Evolutionary conservation across 2,888 invertebrate genomes (phyloP).

Genomic region (Esperia sulphurella): DNA sequence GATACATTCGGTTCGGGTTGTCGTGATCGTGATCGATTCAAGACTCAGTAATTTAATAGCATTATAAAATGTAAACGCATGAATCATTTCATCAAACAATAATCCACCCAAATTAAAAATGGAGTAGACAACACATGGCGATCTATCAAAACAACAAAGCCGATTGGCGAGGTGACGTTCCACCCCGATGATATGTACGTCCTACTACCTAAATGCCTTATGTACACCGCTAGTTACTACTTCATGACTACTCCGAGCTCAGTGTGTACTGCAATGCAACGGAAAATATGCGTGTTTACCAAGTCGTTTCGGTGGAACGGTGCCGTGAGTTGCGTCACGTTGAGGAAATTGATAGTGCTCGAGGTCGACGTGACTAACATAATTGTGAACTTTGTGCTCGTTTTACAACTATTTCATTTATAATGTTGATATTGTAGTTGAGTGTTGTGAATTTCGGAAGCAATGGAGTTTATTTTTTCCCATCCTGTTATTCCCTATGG

Average conservation of each 20-base stretch:
- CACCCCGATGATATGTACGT: slow-evolving; percentile 78
- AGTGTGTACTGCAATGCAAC: slow-evolving; percentile 80
- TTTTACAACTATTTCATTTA: slow-evolving; percentile 46
- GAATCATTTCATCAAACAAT: slow-evolving; percentile 18
- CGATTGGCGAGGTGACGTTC: slow-evolving; percentile 77
- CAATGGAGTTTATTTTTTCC: slow-evolving; percentile 57
- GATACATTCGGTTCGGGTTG: no score
- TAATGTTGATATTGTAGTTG: slow-evolving; percentile 39
- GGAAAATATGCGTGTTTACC: slow-evolving; percentile 80
- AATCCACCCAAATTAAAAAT: slow-evolving; percentile 54
- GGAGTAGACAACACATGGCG: slow-evolving; percentile 68
- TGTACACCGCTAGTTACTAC: slow-evolving; percentile 79
- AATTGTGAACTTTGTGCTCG: slow-evolving; percentile 61
- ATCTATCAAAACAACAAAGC: slow-evolving; percentile 78
- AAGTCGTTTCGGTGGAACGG: slow-evolving; percentile 79
- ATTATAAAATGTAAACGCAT: neutral
- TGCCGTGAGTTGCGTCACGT: slow-evolving; percentile 78
- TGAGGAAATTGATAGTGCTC: slow-evolving; percentile 78
- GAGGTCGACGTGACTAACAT: slow-evolving; percentile 77
- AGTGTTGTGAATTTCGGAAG: slow-evolving; percentile 50
- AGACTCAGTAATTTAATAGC: no score
- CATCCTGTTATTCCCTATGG: slow-evolving; percentile 66
- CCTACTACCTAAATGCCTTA: slow-evolving; percentile 80
- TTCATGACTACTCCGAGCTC: slow-evolving; percentile 79
- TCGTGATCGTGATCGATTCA: no score